Conservation (phyloP, 2,797 vertebrate species). For the Rhinichthys osculus region DNA sequence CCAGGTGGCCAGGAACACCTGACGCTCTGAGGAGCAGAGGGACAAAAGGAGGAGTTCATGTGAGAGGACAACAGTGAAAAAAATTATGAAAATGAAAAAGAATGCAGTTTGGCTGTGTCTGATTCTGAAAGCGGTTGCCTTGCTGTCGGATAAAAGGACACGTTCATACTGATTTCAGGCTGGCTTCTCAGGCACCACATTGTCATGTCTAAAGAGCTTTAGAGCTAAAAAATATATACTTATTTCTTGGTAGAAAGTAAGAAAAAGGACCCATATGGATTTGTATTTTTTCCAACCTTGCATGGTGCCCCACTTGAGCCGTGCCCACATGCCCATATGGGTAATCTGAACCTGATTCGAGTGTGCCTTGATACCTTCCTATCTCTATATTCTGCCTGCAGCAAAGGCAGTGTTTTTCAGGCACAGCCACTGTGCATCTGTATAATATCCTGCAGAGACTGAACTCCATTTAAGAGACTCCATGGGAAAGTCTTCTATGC, state of each 20-base stretch:
- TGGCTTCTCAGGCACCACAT: neutral
- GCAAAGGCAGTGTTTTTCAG: neutral
- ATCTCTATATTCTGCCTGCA: neutral
- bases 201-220: neutral
- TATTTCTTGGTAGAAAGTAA: neutral
- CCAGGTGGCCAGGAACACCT: slow-evolving; percentile 97
- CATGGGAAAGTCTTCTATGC: neutral
- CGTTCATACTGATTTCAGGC: neutral
- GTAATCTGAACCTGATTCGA: neutral
- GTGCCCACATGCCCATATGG: neutral
- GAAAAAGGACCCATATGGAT: neutral
- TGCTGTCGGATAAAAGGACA: neutral
- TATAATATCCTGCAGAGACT: neutral
- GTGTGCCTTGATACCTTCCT: neutral
- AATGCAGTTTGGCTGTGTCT: neutral
- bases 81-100: neutral
- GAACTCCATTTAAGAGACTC: slow-evolving; percentile 44
- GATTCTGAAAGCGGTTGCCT: neutral
- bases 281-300: neutral
- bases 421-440: slow-evolving; percentile 3
- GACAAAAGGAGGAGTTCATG: neutral
- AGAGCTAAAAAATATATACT: neutral
- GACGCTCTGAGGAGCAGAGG: slow-evolving; percentile 81
- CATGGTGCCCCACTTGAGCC: neutral
- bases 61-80: neutral